These are phyloP conservation scores for Oasisia sp. DNA, from an alignment of 2,888 invertebrate species.

Conservation along the genomic window DNA sequence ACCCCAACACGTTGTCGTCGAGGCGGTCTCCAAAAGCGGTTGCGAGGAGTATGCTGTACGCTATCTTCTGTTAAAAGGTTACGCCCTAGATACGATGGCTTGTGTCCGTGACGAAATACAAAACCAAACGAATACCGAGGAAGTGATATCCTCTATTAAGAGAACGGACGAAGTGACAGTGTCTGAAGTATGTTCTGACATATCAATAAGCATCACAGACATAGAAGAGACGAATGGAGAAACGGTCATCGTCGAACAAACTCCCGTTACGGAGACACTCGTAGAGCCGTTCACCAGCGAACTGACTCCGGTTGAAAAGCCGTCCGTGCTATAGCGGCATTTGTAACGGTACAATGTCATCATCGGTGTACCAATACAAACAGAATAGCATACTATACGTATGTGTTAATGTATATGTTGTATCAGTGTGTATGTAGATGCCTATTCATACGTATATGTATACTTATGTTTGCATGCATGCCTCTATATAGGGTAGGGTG, in stretches of 20 bases:
- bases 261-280: background rate
- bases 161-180: too few species aligned
- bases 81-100: background rate
- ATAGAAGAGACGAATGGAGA: background rate
- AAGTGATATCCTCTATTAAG: too few species aligned
- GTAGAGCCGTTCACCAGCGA: background rate
- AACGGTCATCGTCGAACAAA: background rate
- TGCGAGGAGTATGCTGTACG: background rate
- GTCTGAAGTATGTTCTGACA: too few species aligned
- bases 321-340: background rate
- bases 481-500: too few species aligned
- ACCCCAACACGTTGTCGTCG: background rate
- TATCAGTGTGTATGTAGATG: too few species aligned
- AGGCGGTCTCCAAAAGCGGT: background rate
- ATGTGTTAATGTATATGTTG: too few species aligned
- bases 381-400: too few species aligned
- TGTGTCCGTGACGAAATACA: background rate
- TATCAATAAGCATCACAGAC: background rate
- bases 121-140: background rate
- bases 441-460: too few species aligned
- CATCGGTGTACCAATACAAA: background rate
- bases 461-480: too few species aligned
- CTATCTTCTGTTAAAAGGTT: background rate
- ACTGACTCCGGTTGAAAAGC: background rate
- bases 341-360: background rate